phyloP scores from a whole-genome alignment of 2,113 vertebrate species.

The Choloepus hoffmanni region DNA sequence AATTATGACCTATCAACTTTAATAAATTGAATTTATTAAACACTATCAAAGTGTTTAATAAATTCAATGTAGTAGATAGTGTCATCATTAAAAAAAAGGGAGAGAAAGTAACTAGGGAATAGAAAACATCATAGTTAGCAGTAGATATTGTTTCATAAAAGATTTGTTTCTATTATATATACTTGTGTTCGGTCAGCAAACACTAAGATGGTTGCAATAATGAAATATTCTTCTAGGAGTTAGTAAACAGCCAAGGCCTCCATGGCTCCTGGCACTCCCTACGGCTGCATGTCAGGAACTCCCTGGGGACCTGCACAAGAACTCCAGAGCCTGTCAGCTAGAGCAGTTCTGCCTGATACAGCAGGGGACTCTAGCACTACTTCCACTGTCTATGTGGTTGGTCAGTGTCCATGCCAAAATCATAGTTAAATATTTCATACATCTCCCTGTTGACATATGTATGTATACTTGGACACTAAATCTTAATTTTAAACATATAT shows the following conservation, averaged over 20 bases:
- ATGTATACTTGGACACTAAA: background rate
- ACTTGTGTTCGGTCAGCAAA: background rate
- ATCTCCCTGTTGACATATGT: background rate
- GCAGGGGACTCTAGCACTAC: background rate
- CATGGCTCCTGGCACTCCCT: background rate
- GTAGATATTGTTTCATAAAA: background rate
- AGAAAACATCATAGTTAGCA: background rate
- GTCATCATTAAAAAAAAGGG: background rate
- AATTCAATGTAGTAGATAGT: background rate
- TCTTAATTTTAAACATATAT: background rate
- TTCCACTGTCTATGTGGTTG: background rate
- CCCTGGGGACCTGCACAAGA: background rate
- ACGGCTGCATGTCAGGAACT: background rate
- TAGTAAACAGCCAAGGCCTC: background rate
- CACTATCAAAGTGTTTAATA: too few relatives aligned
- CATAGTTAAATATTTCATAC: background rate
- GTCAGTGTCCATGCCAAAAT: background rate
- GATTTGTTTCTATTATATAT: background rate
- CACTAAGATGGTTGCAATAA: background rate
- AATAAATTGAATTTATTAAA: background rate
- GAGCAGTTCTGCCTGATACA: background rate
- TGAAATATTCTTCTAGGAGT: background rate
- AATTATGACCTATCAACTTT: background rate
- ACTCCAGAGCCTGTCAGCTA: background rate
- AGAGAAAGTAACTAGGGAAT: background rate